Evolutionary conservation across 2,113 vertebrate genomes (phyloP), one percentile per base, ranked within the genome.

Genomic region (Rhinoderma darwinii): DNA sequence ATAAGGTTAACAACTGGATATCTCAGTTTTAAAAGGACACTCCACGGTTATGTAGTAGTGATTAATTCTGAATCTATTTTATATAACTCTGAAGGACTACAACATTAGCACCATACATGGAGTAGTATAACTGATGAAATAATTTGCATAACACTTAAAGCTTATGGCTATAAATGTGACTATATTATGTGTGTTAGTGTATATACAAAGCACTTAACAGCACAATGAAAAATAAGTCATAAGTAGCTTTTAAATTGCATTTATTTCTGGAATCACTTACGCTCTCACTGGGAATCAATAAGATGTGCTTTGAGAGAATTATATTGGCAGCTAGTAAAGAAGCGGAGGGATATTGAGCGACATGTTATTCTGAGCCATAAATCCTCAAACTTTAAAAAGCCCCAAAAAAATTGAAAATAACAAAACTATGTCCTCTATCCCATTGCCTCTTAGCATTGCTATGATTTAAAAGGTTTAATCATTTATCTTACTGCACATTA

Each of bases 231-330:
- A 41, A 41, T 56, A 80, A 80, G 22, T 56, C 54, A 59, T 79
- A 79, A 79, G 50, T 56, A 79, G 77, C 51, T 79, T 79, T 79
- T 30, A 80, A 80, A 80, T 80, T 61, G 35, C 77, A 59, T 80
- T 80, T 80, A 41, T 59, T 80, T 80, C 77, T 80, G 51, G 54
- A 80, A 25, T 80, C 77, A 80, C 51, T 80, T 80, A 80, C 27
- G 32, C 22, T 59, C 35, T 80, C 77, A 80, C 51, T 41, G 37
- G 32, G 32, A 80, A 80, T 80, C 77, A 80, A 61, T 80, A 61
- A 35, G 77, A 80, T 80, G 54, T 80, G 35, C 51, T 79, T 61
- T 59, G 47, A 61, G 47, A 78, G 77, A 61, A 59, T 61, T 80
- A 59, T 80, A 80, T 80, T 80, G 77, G 35, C 77, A 80, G 35